Percentiles rank a stretch among this genome's conserved stretches.
Evolutionary conservation across 2,888 invertebrate genomes (phyloP).

Genomic region (Xestia c-nigrum): DNA sequence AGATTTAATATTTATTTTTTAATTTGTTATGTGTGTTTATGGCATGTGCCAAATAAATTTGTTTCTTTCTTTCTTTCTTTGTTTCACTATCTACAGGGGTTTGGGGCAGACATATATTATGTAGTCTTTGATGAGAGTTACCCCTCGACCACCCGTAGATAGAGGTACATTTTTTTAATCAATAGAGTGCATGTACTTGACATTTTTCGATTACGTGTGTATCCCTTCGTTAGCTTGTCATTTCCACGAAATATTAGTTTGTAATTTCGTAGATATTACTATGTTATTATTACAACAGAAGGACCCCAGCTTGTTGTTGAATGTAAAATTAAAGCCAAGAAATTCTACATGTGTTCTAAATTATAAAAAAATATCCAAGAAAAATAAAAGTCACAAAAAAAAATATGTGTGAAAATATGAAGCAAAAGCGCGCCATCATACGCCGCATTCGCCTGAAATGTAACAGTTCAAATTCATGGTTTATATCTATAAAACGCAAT

Average conservation of each 20-base stretch:
- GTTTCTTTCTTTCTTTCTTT: no score
- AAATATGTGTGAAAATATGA: not conserved
- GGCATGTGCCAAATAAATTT: no score
- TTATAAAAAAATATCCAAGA: not conserved
- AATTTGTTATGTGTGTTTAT: no score
- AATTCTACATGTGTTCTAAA: not conserved
- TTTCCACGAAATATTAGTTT: not conserved
- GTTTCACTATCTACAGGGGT: not conserved
- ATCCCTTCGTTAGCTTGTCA: not conserved
- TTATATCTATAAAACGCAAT: not conserved
- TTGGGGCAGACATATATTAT: not conserved
- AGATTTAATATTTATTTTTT: no score
- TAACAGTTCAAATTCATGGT: not conserved
- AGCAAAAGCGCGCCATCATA: not conserved
- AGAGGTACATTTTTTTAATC: constrained; percentile 19
- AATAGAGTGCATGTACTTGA: constrained; percentile 13
- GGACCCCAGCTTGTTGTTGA: not conserved
- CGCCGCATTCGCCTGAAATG: not conserved
- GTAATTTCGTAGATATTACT: not conserved
- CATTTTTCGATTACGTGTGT: constrained; percentile 20
- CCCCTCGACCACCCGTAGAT: constrained; percentile 31
- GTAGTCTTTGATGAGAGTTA: not conserved
- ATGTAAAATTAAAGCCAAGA: not conserved
- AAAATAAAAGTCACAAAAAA: not conserved
- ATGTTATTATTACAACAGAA: not conserved